Evolutionary conservation across 2,888 invertebrate species (phyloP), one percentile per base, ranked within the genome.

Genomic region (Andrena haemorrhoa): DNA sequence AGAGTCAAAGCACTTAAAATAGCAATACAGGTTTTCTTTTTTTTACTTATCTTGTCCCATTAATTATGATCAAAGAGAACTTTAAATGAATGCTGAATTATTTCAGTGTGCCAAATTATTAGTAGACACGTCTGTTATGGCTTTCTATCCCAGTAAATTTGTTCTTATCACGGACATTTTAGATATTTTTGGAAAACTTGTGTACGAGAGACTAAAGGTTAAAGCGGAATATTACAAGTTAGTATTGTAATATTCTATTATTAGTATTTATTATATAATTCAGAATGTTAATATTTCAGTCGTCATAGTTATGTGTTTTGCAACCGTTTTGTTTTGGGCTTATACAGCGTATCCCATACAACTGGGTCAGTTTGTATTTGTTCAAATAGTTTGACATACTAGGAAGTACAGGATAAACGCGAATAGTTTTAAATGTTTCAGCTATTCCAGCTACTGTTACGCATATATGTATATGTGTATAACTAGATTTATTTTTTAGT

Each of bases 111-210:
- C 99, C 51, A 99, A 99, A 94, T 95, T 99, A 90, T 94, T 99
- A 73, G 96, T 97, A 1, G 98, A 99, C 93, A 97, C 97, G 2
- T 96, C 96, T 76, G 98, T 98, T 0, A 96, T 98, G 92, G 97
- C 97, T 90, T 99, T 99, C 94, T 99, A 99, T 95, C 99, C 99
- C 0, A 98, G 98, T 94, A 99, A 99, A 95, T 99, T 98, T 95
- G 98, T 99, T 49, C 95, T 99, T 20, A 97, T 99, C 74, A 98
- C 98, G 12, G 99, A 99, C 93, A 98, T 99, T 88, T 95, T 99
- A 87, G 99, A 99, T 94, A 98, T 97, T 85, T 99, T 99, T 95
- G 98, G 98, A 0, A 96, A 97, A 92, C 95, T 99, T 79, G 98
- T 99, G 0, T 98, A 97, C 92, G 97, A 98, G 84, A 95, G 99